Base-by-base conservation (phyloP, 2,113 vertebrate species). In the Agapornis roseicollis region DNA sequence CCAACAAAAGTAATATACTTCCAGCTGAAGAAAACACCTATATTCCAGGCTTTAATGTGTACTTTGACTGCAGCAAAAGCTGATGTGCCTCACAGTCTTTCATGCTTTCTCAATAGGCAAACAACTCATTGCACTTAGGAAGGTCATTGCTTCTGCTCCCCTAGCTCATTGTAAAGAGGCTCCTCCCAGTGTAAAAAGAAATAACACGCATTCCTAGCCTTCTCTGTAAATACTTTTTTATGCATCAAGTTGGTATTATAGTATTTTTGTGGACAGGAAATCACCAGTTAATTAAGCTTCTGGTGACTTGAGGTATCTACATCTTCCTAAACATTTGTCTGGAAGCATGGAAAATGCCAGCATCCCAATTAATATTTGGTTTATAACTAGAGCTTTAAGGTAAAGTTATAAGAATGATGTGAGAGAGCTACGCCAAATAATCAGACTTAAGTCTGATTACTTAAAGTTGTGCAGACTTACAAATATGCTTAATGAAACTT, bases 261-360 rank as follows among this genome's bases (percentile, higher is more conserved):
- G 46, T 42, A 85, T 31, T 73, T 91, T 42, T 20, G 47, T 80
- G n/a, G 60, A 88, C 84, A 64, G 42, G 72, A 93, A 94, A 89
- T 82, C 29, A 61, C 63, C 66, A 73, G 55, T 68, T 96, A 97
- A 93, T 94, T 95, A 90, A 93, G 39, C 8, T 94, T 88, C 50
- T 37, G 22, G 35, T 58, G 25, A 88, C 35, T 79, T 17, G 3
- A 90, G 42, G 27, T 72, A 68, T 77, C 63, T 82, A 73, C 31
- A 72, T 86, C 69, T 61, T 96, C 66, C 65, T 97, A 77, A 95
- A 78, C 8, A 41, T 73, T 71, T 23, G 18, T 68, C 52, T 85
- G 50, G 39, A 27, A 93, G 73, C n/a, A 73, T 25, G 39, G 20
- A 96, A 96, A 96, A 96, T 89, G 68, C 53, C 93, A 97, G 25